Base-by-base conservation (phyloP, 2,888 invertebrate genomes). In the Sesia bembeciformis region DNA sequence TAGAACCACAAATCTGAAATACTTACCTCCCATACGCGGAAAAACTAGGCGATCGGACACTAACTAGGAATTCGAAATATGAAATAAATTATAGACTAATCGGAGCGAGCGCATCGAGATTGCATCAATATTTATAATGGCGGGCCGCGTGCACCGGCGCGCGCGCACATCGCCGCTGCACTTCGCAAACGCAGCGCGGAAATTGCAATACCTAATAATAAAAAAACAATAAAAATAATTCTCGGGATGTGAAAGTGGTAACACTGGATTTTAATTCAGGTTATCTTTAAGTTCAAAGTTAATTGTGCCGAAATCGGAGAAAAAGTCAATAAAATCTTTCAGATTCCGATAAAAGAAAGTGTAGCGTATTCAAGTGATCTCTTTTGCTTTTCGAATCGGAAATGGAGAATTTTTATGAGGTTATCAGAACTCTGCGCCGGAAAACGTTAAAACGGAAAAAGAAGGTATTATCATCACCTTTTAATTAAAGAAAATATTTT, bases 111-210 rank as follows among this genome's bases (percentile, higher is more conserved):
- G 75, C 72, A 74, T 73, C 72, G 72, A 78, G 76, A 81, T 84
- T 83, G 79, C 84, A 87, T 86, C 80, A 86, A 85, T 88, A 87
- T 87, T 84, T 76, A 87, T 86, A 73, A 79, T 80, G 80, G 81
- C 76, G 74, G 70, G 64, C 66, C 66, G 67, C 53, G 63, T 67
- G 58, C 56, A 59, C 63, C 69, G 65, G 68, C 67, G 70, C 69
- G 59, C 62, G 70, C 81, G 78, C 84, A 84, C 69, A 78, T 65
- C 78, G 73, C 62, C 67, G 64, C 67, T 76, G 84, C 84, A 72
- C 79, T 69, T 66, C 82, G 83, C 87, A 59, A 86, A 67, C 72
- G 81, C 78, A 78, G 76, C 78, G 76, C 79, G 76, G 68, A 72
- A 68, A 50, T 8, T 50, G 50, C 50, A 50, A 7, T 50, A 50